These are phyloP conservation scores for Orientallactaga bullata DNA, from an alignment of 2,113 vertebrate genomes.

Conservation along the genomic window DNA sequence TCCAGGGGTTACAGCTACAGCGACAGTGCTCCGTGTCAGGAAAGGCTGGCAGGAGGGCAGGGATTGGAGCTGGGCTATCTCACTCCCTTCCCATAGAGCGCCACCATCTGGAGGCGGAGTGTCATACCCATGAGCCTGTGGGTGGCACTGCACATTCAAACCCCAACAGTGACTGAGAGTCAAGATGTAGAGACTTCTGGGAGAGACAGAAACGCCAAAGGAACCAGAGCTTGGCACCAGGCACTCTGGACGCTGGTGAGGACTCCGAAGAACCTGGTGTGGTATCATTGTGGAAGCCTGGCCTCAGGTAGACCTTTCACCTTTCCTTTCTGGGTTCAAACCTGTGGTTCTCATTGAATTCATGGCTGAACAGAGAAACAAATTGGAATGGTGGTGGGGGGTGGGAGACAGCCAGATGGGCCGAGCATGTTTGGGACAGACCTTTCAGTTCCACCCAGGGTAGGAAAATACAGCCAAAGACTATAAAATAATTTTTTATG, in stretches of 20 bases:
- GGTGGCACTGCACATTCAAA: too few relatives aligned
- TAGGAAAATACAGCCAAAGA: neutral
- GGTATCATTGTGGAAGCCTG: neutral
- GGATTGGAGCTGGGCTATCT: too few relatives aligned
- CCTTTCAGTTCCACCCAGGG: neutral
- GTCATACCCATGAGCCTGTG: too few relatives aligned
- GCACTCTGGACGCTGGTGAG: rapidly evolving
- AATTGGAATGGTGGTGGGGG: neutral
- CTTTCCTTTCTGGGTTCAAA: neutral
- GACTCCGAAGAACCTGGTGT: rapidly evolving
- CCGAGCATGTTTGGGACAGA: neutral
- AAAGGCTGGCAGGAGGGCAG: too few relatives aligned
- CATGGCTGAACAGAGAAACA: too few relatives aligned
- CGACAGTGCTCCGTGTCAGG: too few relatives aligned
- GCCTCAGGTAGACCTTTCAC: neutral
- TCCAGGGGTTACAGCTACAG: too few relatives aligned
- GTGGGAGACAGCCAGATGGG: neutral
- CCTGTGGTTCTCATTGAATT: neutral
- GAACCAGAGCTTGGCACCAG: neutral
- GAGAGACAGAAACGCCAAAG: neutral
- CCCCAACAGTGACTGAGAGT: neutral
- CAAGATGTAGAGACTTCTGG: too few relatives aligned
- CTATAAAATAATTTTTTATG: neutral
- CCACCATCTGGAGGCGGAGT: too few relatives aligned
- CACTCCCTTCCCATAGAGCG: too few relatives aligned